phyloP scores from a whole-genome alignment of 2,888 invertebrate species.

The Dynastes grantii region DNA sequence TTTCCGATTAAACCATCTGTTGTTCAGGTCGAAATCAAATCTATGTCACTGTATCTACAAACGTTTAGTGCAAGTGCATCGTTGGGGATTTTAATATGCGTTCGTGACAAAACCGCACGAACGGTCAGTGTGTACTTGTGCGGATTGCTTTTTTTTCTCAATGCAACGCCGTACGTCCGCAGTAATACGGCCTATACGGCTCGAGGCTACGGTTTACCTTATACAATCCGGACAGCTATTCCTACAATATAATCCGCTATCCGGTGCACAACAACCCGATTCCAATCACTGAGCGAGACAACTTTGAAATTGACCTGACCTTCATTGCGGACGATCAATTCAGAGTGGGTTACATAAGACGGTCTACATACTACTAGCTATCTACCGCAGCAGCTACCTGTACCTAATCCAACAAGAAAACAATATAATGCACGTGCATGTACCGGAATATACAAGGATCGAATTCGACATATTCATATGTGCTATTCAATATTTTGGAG shows the following conservation, averaged over 20 bases:
- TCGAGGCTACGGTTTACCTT: conserved; percentile 32
- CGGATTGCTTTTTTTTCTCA: conserved; percentile 15
- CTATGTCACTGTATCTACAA: background rate
- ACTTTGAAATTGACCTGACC: conserved; percentile 45
- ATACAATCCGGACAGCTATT: conserved; percentile 32
- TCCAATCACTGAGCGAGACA: conserved; percentile 34
- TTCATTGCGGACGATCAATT: conserved; percentile 41
- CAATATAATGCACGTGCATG: background rate
- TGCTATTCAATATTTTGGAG: too few relatives aligned
- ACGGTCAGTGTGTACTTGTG: conserved; percentile 3
- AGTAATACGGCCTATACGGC: conserved; percentile 27
- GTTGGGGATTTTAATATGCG: conserved; percentile 5
- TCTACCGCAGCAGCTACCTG: conserved; percentile 6
- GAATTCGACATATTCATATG: too few relatives aligned
- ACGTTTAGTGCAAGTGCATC: background rate
- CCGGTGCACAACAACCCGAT: conserved; percentile 22
- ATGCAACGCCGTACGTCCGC: conserved; percentile 24
- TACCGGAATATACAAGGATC: background rate
- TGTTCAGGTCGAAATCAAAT: background rate
- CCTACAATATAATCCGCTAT: conserved; percentile 45
- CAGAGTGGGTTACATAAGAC: conserved; percentile 42
- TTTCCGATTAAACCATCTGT: too few relatives aligned
- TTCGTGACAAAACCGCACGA: conserved; percentile 26
- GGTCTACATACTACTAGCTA: conserved; percentile 15
- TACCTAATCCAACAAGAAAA: background rate